phyloP scores from a whole-genome alignment of 2,797 vertebrate genomes.

The Delichon dasypus region DNA sequence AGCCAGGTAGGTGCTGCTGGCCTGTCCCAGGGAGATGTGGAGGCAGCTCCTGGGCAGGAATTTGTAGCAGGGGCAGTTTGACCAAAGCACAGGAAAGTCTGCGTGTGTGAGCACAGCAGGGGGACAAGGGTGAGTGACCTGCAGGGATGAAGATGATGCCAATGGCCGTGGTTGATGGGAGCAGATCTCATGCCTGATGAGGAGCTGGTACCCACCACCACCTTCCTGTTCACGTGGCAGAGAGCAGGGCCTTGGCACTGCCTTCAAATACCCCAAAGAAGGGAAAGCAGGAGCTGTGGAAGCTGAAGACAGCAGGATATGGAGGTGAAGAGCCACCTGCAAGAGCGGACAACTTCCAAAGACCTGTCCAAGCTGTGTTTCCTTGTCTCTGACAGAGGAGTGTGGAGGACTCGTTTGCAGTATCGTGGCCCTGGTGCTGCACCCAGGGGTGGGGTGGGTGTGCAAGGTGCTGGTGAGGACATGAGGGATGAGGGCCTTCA shows the following conservation, averaged over 20 bases:
- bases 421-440: background rate
- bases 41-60: background rate
- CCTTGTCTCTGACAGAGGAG: background rate
- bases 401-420: fast-evolving
- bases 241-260: background rate
- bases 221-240: background rate
- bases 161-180: fast-evolving
- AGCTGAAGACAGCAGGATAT: background rate
- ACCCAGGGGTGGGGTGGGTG: background rate
- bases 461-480: background rate
- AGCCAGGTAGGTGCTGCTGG: background rate
- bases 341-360: background rate
- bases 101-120: background rate
- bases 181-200: fast-evolving
- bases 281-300: background rate
- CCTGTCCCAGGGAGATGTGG: fast-evolving
- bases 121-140: background rate
- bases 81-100: background rate
- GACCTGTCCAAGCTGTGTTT: background rate
- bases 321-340: background rate
- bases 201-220: background rate
- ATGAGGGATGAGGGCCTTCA: fast-evolving
- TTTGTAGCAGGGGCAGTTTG: fast-evolving
- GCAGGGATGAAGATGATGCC: fast-evolving
- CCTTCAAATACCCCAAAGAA: background rate